A percentile compares a stretch with the other conserved stretches of the same genome.
These are phyloP conservation scores for Trinectes maculatus DNA, from an alignment of 2,113 vertebrate species.

Conservation along the genomic window DNA sequence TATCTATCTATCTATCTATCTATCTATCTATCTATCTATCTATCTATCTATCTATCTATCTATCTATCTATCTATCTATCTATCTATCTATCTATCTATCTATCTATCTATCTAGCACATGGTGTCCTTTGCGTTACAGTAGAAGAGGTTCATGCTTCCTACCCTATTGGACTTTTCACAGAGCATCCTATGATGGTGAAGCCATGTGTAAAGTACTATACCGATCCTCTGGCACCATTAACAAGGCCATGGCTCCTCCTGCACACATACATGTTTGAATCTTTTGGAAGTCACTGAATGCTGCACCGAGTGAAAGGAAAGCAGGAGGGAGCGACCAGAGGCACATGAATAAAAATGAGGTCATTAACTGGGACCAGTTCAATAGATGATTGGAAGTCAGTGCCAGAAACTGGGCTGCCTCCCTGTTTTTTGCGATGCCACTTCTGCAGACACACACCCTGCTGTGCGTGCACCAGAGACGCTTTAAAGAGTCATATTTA, in stretches of 20 bases:
- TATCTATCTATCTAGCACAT: constrained; percentile 54
- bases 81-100: too few relatives aligned
- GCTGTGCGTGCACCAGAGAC: constrained; percentile 28
- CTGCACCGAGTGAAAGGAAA: constrained; percentile 49
- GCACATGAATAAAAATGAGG: constrained; percentile 71
- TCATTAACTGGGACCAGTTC: constrained; percentile 72
- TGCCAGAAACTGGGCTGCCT: constrained; percentile 51
- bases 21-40: too few relatives aligned
- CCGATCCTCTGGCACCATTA: constrained; percentile 24
- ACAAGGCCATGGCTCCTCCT: constrained; percentile 1
- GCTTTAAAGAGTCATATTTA: constrained; percentile 19
- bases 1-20: too few relatives aligned
- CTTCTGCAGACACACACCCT: constrained; percentile 22
- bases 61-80: too few relatives aligned
- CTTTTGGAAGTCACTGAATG: constrained; percentile 52
- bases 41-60: too few relatives aligned
- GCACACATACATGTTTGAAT: constrained; percentile 26
- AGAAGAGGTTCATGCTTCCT: constrained; percentile 36
- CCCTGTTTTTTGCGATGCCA: constrained; percentile 29
- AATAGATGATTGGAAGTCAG: constrained; percentile 74
- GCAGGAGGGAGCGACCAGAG: constrained; percentile 38
- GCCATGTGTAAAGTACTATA: constrained; percentile 32
- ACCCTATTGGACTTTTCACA: constrained; percentile 26
- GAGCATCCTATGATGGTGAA: constrained; percentile 47
- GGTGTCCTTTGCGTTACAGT: constrained; percentile 24